Base-by-base conservation (phyloP, 2,888 invertebrate species). In the Sympetrum striolatum region DNA sequence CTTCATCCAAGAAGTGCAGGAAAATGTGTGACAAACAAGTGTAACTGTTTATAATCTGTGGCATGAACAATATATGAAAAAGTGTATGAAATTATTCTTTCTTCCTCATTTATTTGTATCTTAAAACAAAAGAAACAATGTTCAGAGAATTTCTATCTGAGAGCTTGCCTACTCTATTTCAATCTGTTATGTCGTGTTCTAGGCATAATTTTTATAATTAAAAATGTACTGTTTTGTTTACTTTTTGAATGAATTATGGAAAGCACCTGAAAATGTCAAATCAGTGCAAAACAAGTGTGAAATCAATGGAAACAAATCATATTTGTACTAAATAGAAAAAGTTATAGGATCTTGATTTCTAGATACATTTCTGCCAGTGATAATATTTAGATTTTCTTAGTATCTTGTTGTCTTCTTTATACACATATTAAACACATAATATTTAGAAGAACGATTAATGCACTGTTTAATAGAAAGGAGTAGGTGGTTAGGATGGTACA, bases 311-410 rank as follows among this genome's bases (percentile, higher is more conserved):
- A 86, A 82, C 82, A 82, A 82, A 86, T 39, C 86, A 86, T 60
- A 86, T 86, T 86, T 86, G 86, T 86, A 86, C 86, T 60, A 86
- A 58, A 86, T 86, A 86, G 86, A 86, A 86, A 86, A 58, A 86
- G 37, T 86, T 86, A 37, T 86, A 86, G 86, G 60, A 58, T 60
- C 60, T 86, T 86, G 86, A 86, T 86, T 86, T 86, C 86, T 86
- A 86, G 86, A 86, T 86, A 60, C 86, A 86, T 86, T 86, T 86
- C 86, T 86, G 82, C 86, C 86, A 86, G 58, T 86, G 86, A 86
- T 86, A 86, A 86, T 86, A 86, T 86, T 86, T 86, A 86, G 86
- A 86, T 60, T 86, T 60, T 86, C 86, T 86, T 86, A 86, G 86
- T 86, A 37, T 86, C 58, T 86, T 86, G 86, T 86, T 86, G 86